Conservation (phyloP, 2,797 vertebrate species). For the Manis crassicaudata region DNA sequence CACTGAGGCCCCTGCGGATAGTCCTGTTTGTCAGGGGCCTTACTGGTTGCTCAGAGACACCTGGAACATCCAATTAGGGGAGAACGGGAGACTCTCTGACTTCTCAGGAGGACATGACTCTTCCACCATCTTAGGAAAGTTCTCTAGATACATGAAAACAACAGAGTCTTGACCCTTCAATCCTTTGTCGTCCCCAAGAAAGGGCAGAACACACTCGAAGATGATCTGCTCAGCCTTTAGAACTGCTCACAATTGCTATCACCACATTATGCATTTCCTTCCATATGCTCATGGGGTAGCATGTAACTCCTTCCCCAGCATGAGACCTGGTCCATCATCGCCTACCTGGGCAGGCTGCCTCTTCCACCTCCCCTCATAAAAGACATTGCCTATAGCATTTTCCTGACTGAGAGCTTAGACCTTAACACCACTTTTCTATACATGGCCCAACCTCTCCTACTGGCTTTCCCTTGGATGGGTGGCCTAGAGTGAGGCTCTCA, state of each 20-base stretch:
- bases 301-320: neutral
- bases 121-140: neutral
- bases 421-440: neutral
- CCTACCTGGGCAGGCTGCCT: neutral
- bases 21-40: neutral
- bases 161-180: neutral
- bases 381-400: neutral
- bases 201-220: neutral
- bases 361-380: rapidly evolving
- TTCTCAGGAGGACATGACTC: neutral
- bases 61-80: neutral
- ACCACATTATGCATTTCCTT: neutral
- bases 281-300: neutral
- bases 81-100: neutral
- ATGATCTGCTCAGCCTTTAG: neutral
- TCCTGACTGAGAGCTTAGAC: neutral
- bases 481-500: neutral
- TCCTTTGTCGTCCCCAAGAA: neutral
- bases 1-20: neutral
- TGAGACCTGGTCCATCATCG: neutral
- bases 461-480: neutral
- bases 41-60: neutral
- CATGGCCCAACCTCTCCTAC: rapidly evolving
- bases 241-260: neutral
- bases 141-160: neutral